Percentiles rank a stretch among this genome's conserved stretches.
Conservation (phyloP, 2,113 vertebrate genomes). For the Calyptommatus sinebrachiatus region DNA sequence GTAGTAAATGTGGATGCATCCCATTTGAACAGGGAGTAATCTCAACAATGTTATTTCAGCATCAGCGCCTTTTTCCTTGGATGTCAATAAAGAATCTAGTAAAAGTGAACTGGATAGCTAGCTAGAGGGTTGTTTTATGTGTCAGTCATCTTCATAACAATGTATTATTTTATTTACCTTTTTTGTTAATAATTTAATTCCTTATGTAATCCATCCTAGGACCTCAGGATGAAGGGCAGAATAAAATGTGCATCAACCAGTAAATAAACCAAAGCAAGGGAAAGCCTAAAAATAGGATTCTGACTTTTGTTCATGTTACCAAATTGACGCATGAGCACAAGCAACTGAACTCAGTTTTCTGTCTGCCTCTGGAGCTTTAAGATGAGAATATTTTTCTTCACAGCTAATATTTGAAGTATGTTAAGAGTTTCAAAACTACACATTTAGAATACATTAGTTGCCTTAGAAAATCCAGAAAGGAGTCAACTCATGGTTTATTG, state of each 20-base stretch:
- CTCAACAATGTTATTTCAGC: no score
- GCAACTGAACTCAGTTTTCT: neutral
- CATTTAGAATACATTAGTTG: slow-evolving; percentile 26
- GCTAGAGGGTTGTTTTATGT: no score
- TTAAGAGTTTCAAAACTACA: neutral
- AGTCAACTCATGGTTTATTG: slow-evolving; percentile 47
- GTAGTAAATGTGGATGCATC: no score
- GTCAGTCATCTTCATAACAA: no score
- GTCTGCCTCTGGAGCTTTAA: slow-evolving; percentile 3
- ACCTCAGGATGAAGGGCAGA: no score
- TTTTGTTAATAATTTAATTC: no score
- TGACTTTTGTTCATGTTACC: neutral
- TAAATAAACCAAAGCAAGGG: neutral
- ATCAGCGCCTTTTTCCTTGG: neutral
- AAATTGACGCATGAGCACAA: neutral
- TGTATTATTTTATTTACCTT: no score
- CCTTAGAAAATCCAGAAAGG: slow-evolving; percentile 30
- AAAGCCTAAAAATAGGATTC: neutral
- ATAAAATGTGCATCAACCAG: neutral
- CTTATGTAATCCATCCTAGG: no score
- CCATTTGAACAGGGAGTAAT: no score
- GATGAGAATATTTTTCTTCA: neutral
- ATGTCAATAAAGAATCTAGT: neutral
- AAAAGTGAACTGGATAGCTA: no score
- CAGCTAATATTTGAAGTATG: neutral